Evolutionary conservation across 2,888 invertebrate genomes (phyloP).

Genomic region (Eupithecia insigniata): DNA sequence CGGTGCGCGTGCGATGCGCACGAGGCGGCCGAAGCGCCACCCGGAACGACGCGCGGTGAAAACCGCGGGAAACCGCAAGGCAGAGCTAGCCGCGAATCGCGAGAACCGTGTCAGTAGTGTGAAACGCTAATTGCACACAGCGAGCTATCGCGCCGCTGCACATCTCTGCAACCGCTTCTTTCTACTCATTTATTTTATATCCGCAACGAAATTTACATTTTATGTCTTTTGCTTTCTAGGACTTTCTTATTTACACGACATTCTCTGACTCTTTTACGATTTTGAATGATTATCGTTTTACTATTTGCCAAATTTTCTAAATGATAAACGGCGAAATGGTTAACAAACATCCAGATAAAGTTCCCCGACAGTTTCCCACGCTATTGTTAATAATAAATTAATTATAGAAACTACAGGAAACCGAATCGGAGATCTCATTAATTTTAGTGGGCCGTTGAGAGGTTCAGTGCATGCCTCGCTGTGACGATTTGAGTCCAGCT

Average conservation of each 20-base stretch:
- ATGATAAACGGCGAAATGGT: constrained; percentile 68
- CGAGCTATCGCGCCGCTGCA: constrained; percentile 65
- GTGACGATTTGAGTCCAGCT: constrained; percentile 82
- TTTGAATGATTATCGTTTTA: constrained; percentile 25
- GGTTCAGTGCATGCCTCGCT: constrained; percentile 78
- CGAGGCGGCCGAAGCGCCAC: constrained; percentile 68
- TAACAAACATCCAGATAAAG: constrained; percentile 74
- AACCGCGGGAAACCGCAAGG: constrained; percentile 83
- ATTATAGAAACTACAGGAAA: constrained; percentile 83
- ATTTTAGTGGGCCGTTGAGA: constrained; percentile 72
- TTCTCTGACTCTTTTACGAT: constrained; percentile 7
- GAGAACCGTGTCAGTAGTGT: constrained; percentile 84
- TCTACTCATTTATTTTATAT: constrained; percentile 49
- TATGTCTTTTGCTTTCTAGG: constrained; percentile 22
- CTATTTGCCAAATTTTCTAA: constrained; percentile 27
- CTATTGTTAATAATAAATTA: constrained; percentile 84
- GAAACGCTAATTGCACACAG: constrained; percentile 79
- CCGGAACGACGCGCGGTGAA: constrained; percentile 82
- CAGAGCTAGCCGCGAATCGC: constrained; percentile 70
- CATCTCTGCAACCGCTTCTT: constrained; percentile 58
- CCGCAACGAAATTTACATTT: constrained; percentile 29
- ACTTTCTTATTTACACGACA: background rate
- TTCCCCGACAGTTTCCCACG: constrained; percentile 76
- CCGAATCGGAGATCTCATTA: constrained; percentile 82
- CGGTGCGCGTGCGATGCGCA: constrained; percentile 66